Evolutionary conservation across 1,140 invertebrate genomes (phyloP), one percentile per base, ranked within the genome.

Genomic region (Cydia amplana): DNA sequence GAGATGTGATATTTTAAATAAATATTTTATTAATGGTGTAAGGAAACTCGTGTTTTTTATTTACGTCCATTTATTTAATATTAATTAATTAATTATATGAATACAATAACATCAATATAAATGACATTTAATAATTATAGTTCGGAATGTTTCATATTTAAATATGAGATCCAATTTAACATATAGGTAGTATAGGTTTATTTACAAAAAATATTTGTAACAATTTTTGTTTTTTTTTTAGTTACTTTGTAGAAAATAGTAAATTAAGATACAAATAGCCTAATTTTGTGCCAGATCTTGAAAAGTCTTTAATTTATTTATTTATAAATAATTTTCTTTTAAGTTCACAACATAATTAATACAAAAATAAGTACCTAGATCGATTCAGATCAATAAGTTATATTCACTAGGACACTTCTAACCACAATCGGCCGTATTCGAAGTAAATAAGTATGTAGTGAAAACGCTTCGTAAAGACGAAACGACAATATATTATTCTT

Each of bases 31-130:
- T 12, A 65, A 77, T 36, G 72, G 74, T 75, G 75, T 64, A 65
- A 64, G 73, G 75, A 75, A 75, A 55, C 25, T 23, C 23, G 20
- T 73, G 20, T 74, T 75, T 32, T 78, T 78, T 32, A 72, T 78
- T 72, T 72, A 18, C 18, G 73, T 72, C 74, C 36, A 72, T 64
- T 64, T 51, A 32, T 55, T 64, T 0, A 49, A 40, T 43, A 46
- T 16, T 60, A n/a, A 36, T 43, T 60, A 36, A 28, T 20, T 18
- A 18, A 28, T 46, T 75, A 20, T 25, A 67, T 4, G 78, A 74
- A 77, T 80, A 72, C 76, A 78, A 77, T 73, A 75, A 77, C 67
- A 79, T 77, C 75, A 72, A 49, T 72, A 67, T 77, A 78, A 63
- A 72, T 65, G 12, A 77, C 32, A 79, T 73, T 75, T 76, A 79